A percentile compares a stretch with the other conserved stretches of the same genome.
Evolutionary conservation across 1,140 invertebrate species (phyloP).

Genomic region (Nasonia longicornis): DNA sequence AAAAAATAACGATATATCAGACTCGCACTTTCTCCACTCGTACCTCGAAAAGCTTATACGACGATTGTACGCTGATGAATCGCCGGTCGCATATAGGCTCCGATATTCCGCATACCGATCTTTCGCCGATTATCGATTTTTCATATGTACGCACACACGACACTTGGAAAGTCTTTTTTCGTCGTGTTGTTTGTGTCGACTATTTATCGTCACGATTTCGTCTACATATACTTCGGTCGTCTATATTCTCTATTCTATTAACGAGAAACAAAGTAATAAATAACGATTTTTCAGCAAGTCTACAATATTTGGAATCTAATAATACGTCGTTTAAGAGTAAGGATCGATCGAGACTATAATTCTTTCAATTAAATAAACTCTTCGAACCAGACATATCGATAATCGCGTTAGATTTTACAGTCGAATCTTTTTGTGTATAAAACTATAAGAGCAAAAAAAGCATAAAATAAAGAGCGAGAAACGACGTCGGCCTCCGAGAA

Average conservation of each 20-base stretch:
- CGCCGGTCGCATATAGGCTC: no score
- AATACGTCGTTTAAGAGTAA: not conserved
- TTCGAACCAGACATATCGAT: slow-evolving; percentile 29
- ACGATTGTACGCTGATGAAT: no score
- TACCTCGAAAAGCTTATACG: not conserved
- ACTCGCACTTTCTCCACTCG: not conserved
- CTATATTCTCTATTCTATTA: not conserved
- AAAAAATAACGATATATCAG: not conserved
- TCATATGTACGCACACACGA: no score
- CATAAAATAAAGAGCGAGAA: not conserved
- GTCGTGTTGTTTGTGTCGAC: no score
- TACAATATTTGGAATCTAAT: no score
- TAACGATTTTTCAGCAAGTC: not conserved
- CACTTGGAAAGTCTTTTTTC: no score
- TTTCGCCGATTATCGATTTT: slow-evolving; percentile 23
- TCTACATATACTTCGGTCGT: not conserved
- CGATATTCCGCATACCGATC: not conserved
- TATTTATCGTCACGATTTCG: no score
- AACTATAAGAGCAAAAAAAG: not conserved
- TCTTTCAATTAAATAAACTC: slow-evolving; percentile 17
- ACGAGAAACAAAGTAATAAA: not conserved
- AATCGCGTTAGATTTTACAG: slow-evolving; percentile 34
- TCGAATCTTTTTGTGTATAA: slow-evolving; percentile 18
- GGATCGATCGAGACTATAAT: not conserved
- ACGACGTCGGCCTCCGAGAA: not conserved